Evolutionary conservation across 2,797 vertebrate species (phyloP).

Genomic region (Tadarida brasiliensis): DNA sequence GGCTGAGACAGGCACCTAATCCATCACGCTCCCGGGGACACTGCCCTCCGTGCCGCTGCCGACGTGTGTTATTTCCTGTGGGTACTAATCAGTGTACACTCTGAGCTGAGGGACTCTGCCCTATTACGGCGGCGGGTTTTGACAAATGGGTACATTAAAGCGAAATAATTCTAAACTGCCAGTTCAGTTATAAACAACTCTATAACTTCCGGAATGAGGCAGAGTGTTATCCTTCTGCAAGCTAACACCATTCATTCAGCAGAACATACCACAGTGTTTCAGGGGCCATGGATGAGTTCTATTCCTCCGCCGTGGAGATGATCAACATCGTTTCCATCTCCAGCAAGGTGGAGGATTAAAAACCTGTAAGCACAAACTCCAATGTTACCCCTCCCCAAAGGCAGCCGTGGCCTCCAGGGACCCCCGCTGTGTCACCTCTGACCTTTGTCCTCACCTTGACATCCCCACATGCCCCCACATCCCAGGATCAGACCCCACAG

Average conservation of each 20-base stretch:
- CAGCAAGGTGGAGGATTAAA: background rate
- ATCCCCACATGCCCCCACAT: too few relatives aligned
- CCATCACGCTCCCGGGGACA: background rate
- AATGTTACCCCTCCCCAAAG: too few relatives aligned
- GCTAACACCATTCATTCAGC: background rate
- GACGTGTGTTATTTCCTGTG: background rate
- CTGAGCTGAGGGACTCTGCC: background rate
- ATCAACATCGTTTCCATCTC: background rate
- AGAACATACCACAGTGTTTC: background rate
- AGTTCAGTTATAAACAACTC: conserved; percentile 29
- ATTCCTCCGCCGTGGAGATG: background rate
- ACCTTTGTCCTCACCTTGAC: too few relatives aligned
- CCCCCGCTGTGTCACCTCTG: too few relatives aligned
- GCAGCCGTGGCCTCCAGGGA: too few relatives aligned
- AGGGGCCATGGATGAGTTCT: background rate
- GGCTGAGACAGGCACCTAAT: background rate
- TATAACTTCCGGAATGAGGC: background rate
- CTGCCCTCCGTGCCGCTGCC: background rate
- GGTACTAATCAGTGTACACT: background rate
- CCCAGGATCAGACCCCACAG: too few relatives aligned
- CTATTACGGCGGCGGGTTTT: background rate
- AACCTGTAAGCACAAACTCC: too few relatives aligned
- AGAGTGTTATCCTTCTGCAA: background rate
- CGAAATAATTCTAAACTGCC: conserved; percentile 52
- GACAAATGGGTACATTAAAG: conserved; percentile 42